Conservation (phyloP, 2,113 vertebrate genomes). For the Labeo catla region DNA sequence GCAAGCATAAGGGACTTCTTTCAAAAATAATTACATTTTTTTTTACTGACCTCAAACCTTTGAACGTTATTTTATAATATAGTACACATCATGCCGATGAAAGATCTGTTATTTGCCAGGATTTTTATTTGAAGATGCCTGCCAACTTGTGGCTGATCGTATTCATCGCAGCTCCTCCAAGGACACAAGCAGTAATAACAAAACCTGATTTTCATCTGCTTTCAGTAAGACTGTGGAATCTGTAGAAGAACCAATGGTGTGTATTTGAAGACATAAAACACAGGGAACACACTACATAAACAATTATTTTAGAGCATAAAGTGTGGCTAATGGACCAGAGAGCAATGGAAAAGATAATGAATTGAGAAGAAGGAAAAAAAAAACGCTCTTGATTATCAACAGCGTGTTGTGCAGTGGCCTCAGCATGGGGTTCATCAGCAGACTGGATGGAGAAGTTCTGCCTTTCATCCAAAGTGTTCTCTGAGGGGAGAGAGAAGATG, state of each 20-base stretch:
- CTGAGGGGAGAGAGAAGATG: slow-evolving; percentile 26
- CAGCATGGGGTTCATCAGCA: slow-evolving; percentile 32
- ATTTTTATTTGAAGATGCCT: not conserved
- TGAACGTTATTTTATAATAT: not conserved
- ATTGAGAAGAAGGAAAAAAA: not conserved
- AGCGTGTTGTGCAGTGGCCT: slow-evolving; percentile 28
- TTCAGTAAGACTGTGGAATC: not conserved
- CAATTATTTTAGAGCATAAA: not conserved
- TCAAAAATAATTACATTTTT: too few relatives aligned
- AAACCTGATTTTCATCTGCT: not conserved
- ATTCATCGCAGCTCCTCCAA: not conserved
- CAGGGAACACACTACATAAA: not conserved
- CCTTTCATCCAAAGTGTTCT: slow-evolving; percentile 37
- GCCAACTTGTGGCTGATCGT: not conserved
- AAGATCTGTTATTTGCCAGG: not conserved
- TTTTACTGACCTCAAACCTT: not conserved
- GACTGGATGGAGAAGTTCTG: slow-evolving; percentile 37
- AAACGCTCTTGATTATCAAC: slow-evolving; percentile 12
- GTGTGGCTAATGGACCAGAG: slow-evolving; percentile 11
- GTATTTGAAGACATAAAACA: slow-evolving; percentile 7
- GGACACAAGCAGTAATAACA: not conserved
- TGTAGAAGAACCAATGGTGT: not conserved
- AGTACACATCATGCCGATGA: too few relatives aligned
- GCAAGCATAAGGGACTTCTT: not conserved
- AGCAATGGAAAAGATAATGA: slow-evolving; percentile 12